phyloP scores from a whole-genome alignment of 2,888 invertebrate genomes.

The Dermolepida albohirtum region DNA sequence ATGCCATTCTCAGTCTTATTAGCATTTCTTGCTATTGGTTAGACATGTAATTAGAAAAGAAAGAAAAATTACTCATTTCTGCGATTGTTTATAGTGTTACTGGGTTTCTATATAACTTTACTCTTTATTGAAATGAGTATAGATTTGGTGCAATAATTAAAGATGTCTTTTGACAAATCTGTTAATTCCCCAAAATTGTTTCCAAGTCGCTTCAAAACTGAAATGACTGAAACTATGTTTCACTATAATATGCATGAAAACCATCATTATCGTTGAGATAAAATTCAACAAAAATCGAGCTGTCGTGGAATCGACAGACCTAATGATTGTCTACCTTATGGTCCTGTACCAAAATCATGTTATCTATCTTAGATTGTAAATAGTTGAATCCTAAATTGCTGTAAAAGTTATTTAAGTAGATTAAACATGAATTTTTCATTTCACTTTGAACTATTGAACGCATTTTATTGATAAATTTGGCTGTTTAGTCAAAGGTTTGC shows the following conservation, averaged over 20 bases:
- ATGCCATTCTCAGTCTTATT: constrained; percentile 46
- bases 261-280: constrained; percentile 45
- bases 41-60: constrained; percentile 47
- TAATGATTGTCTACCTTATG: constrained; percentile 44
- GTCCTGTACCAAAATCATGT: constrained; percentile 45
- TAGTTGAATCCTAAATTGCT: constrained; percentile 17
- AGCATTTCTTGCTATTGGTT: constrained; percentile 48
- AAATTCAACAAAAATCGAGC: constrained; percentile 45
- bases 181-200: constrained; percentile 30
- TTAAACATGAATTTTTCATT: no score
- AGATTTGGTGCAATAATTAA: constrained; percentile 42
- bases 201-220: constrained; percentile 31
- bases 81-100: constrained; percentile 46
- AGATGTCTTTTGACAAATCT: constrained; percentile 40
- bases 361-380: constrained; percentile 38
- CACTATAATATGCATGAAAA: constrained; percentile 37
- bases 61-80: constrained; percentile 46
- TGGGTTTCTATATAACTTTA: constrained; percentile 43
- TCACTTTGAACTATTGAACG: no score
- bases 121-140: constrained; percentile 42
- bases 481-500: no score
- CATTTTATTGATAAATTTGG: no score
- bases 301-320: constrained; percentile 49
- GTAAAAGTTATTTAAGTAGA: no score
- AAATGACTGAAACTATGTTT: constrained; percentile 44